Percentiles rank a stretch among this genome's conserved stretches.
Evolutionary conservation across 64 coral and sea anemone genomes (phyloP).

Genomic region (Orbicella faveolata): DNA sequence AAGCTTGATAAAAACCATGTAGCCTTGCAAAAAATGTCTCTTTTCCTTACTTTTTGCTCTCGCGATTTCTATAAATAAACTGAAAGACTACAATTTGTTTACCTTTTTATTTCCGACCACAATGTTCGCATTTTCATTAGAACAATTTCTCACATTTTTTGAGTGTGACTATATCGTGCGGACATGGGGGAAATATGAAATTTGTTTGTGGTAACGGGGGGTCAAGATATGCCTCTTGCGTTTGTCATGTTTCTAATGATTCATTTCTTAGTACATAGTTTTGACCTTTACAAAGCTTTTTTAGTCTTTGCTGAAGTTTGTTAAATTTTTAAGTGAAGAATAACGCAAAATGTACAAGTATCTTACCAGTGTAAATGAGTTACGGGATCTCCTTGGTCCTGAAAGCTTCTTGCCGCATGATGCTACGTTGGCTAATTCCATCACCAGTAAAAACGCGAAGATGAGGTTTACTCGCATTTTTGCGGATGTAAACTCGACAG

Average conservation of each 20-base stretch:
- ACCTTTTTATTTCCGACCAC: not conserved
- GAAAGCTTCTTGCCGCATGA: slow-evolving; percentile 13
- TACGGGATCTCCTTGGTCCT: not conserved
- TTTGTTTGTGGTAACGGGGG: slow-evolving; percentile 9
- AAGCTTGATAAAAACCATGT: not conserved
- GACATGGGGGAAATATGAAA: not conserved
- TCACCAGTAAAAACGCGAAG: not conserved
- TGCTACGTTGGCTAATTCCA: slow-evolving; percentile 8
- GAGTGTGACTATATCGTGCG: not conserved
- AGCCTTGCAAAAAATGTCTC: not conserved
- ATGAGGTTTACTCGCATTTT: slow-evolving; percentile 2
- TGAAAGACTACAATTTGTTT: not conserved
- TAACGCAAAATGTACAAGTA: not conserved
- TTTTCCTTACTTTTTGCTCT: not conserved
- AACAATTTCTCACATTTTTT: not conserved
- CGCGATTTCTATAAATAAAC: not conserved
- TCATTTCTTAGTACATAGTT: not conserved
- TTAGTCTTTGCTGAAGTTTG: not conserved
- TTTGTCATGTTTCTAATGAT: not conserved
- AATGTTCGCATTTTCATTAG: not conserved
- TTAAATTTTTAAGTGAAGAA: not conserved
- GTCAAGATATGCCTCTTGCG: not conserved
- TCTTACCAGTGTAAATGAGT: slow-evolving; percentile 9
- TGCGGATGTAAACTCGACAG: not conserved
- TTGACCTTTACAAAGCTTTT: not conserved